Percentiles rank a stretch among this genome's conserved stretches.
phyloP scores from a whole-genome alignment of 2,113 vertebrate genomes.

The Amphiprion percula region DNA sequence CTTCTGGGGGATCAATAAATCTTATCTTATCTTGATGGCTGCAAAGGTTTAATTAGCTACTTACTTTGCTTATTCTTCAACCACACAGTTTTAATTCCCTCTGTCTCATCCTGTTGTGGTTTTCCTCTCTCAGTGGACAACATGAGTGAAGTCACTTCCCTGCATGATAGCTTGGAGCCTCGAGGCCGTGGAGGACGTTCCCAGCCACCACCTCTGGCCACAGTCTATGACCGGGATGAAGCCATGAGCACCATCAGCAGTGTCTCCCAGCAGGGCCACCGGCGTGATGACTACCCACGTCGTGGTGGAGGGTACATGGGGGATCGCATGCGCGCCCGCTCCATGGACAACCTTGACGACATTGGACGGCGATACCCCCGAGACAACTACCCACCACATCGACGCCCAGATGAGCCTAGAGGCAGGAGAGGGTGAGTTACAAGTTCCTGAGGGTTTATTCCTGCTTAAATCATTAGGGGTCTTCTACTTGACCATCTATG shows the following conservation, averaged over 20 bases:
- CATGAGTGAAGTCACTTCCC: constrained; percentile 90
- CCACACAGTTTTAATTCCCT: background rate
- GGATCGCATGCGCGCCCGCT: constrained; percentile 81
- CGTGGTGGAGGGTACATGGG: constrained; percentile 55
- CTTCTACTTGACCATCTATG: background rate
- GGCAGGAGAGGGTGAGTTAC: constrained; percentile 80
- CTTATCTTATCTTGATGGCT: too few species aligned
- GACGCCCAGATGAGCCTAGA: constrained; percentile 72
- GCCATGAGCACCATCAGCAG: constrained; percentile 88
- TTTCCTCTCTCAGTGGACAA: constrained; percentile 77
- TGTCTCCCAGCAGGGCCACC: constrained; percentile 82
- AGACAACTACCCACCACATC: constrained; percentile 59
- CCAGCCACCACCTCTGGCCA: constrained; percentile 82
- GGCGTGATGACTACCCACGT: constrained; percentile 66
- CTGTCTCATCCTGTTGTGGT: background rate
- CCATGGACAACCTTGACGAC: constrained; percentile 91
- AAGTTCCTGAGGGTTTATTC: background rate
- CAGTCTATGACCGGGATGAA: constrained; percentile 82
- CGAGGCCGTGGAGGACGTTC: constrained; percentile 76
- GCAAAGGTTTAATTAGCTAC: too few species aligned
- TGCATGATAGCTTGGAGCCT: constrained; percentile 85
- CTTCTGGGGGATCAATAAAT: too few species aligned
- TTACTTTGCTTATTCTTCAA: background rate
- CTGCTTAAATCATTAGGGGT: background rate
- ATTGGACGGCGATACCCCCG: constrained; percentile 71